Percentiles rank a stretch among this genome's conserved stretches.
Evolutionary conservation across 2,113 vertebrate species (phyloP).

Genomic region (Rana temporaria): DNA sequence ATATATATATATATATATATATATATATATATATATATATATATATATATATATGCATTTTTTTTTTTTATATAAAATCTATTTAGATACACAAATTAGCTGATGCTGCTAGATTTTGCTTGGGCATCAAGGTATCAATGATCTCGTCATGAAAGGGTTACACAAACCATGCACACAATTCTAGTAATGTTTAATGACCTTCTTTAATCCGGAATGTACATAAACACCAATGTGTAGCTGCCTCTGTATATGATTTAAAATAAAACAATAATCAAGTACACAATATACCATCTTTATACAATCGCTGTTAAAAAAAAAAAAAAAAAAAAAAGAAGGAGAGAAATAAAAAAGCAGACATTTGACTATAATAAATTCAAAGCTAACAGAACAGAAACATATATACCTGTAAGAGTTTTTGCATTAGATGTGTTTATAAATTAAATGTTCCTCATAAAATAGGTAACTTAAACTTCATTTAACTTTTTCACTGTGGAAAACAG

Average conservation of each 20-base stretch:
- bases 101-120: no score
- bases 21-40: no score
- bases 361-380: conserved; percentile 15
- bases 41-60: no score
- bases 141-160: background rate
- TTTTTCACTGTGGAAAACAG: conserved; percentile 1
- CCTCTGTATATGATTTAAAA: conserved; percentile 48
- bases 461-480: conserved; percentile 32
- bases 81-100: no score
- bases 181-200: conserved; percentile 66
- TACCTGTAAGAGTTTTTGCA: conserved; percentile 35
- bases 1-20: no score
- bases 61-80: no score
- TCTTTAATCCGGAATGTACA: conserved; percentile 81
- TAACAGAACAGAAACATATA: conserved; percentile 38
- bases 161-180: background rate
- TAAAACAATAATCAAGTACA: conserved; percentile 19
- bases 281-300: conserved; percentile 34
- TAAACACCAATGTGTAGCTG: conserved; percentile 69
- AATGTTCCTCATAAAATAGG: conserved; percentile 21
- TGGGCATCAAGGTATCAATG: no score
- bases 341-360: conserved; percentile 24
- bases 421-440: conserved; percentile 51
- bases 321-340: background rate
- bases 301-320: conserved; percentile 24